phyloP scores from a whole-genome alignment of 2,888 invertebrate species.

The Automeris io region DNA sequence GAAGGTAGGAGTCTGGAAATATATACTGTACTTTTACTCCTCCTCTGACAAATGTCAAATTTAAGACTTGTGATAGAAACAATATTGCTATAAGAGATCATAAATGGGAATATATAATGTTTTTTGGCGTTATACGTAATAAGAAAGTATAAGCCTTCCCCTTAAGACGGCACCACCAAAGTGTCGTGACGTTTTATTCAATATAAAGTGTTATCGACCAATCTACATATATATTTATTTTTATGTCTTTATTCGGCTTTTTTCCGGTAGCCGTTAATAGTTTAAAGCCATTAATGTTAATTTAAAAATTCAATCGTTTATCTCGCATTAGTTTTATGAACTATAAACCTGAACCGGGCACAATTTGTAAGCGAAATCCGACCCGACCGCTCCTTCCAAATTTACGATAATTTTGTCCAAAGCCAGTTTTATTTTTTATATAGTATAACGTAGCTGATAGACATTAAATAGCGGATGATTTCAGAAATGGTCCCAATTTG shows the following conservation, averaged over 20 bases:
- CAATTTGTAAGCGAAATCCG: conserved; percentile 69
- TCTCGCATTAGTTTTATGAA: conserved; percentile 70
- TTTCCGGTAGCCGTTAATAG: conserved; percentile 75
- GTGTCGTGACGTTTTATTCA: conserved; percentile 50
- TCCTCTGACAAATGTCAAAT: no score
- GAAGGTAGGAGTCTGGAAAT: no score
- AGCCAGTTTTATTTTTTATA: conserved; percentile 12
- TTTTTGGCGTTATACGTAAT: no score
- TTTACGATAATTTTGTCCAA: conserved; percentile 43
- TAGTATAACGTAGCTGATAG: conserved; percentile 3
- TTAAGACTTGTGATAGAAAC: no score
- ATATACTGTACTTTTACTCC: no score
- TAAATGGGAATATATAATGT: no score
- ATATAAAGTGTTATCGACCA: conserved; percentile 57
- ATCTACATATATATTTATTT: conserved; percentile 74
- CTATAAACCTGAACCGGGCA: conserved; percentile 50
- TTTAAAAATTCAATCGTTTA: conserved; percentile 66
- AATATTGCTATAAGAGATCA: no score
- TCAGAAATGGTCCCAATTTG: conserved; percentile 6
- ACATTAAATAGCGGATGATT: conserved; percentile 1
- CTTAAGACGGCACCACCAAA: conserved; percentile 42
- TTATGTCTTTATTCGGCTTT: conserved; percentile 71
- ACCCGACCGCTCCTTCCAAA: conserved; percentile 34
- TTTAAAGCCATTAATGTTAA: conserved; percentile 70
- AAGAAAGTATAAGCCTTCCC: conserved; percentile 24